Conservation (phyloP, 2,113 vertebrate species). For the Murina feae region DNA sequence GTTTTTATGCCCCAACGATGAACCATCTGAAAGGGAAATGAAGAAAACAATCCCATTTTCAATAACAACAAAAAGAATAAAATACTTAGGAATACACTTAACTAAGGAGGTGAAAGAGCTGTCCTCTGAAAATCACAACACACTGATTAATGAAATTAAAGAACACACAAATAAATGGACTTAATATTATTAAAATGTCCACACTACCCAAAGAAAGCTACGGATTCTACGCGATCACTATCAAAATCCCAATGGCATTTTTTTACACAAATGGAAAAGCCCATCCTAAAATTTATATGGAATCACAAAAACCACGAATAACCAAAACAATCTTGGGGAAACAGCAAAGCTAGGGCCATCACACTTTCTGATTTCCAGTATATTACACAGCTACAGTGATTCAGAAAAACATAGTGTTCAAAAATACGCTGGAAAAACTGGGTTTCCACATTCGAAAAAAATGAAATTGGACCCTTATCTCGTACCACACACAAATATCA, state of each 20-base stretch:
- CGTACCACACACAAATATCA: too few relatives aligned
- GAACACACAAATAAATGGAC: background rate
- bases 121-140: background rate
- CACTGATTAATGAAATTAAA: background rate
- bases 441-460: background rate
- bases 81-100: background rate
- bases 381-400: too few relatives aligned
- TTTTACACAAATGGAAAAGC: background rate
- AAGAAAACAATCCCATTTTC: too few relatives aligned
- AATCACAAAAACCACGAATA: background rate
- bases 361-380: background rate
- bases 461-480: background rate
- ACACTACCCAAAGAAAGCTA: fast-evolving
- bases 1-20: too few relatives aligned
- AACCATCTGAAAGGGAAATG: too few relatives aligned
- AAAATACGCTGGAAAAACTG: background rate
- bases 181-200: background rate
- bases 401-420: background rate
- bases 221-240: background rate
- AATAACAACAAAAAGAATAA: background rate
- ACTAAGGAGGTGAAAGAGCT: background rate
- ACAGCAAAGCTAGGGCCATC: background rate
- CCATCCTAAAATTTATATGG: background rate
- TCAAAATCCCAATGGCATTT: background rate
- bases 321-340: background rate